Conservation (phyloP, 2,113 vertebrate genomes). For the Rhinolophus ferrumequinum region DNA sequence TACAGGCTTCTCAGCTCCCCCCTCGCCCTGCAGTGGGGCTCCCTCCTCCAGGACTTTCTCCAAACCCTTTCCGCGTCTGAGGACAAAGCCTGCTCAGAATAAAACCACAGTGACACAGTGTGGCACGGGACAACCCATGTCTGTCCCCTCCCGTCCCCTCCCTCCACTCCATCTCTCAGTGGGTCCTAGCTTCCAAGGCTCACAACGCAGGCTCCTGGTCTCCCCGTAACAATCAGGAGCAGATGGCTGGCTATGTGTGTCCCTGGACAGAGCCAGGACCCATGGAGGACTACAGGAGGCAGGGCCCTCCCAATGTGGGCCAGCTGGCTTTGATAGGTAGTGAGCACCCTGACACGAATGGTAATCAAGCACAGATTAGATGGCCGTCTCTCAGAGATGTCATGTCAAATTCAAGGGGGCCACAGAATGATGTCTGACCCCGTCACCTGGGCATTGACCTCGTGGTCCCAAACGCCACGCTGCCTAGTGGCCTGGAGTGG, state of each 20-base stretch:
- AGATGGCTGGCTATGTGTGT: not conserved
- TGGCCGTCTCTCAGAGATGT: not conserved
- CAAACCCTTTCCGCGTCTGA: fast-evolving
- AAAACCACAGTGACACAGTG: not conserved
- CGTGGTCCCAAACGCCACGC: fast-evolving
- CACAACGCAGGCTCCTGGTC: not conserved
- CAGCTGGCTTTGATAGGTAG: fast-evolving
- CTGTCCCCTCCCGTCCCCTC: fast-evolving
- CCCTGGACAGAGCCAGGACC: fast-evolving
- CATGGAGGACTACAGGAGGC: fast-evolving
- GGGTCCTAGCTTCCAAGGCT: not conserved
- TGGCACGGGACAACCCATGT: too few species aligned
- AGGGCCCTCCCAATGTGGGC: fast-evolving
- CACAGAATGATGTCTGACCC: not conserved
- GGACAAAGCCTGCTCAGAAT: not conserved
- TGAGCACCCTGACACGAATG: fast-evolving
- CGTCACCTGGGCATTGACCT: fast-evolving
- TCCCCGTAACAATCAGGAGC: not conserved
- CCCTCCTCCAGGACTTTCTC: fast-evolving
- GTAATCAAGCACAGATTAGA: not conserved
- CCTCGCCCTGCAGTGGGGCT: fast-evolving
- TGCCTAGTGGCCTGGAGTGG: fast-evolving
- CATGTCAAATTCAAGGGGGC: not conserved
- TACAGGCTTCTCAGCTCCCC: not conserved
- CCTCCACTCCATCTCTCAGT: fast-evolving